Evolutionary conservation across 2,797 vertebrate species (phyloP).

Genomic region (Chaenodraco wilsoni): DNA sequence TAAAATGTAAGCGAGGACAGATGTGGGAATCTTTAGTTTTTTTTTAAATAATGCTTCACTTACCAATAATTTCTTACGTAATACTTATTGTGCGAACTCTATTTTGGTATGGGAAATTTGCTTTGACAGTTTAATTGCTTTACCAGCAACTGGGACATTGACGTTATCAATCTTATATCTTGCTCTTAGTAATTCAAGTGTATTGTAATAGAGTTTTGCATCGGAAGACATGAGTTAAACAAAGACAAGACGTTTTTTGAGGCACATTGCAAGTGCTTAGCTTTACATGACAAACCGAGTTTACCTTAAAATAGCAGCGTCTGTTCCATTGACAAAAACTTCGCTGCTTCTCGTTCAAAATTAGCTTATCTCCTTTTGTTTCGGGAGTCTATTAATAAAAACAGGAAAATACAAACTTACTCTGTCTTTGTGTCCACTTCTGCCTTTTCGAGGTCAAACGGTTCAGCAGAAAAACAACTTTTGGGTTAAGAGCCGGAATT

Average conservation of each 20-base stretch:
- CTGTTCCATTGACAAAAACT: constrained; percentile 37
- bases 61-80: not conserved
- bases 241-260: not conserved
- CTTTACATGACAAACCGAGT: constrained; percentile 22
- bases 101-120: not conserved
- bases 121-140: constrained; percentile 19
- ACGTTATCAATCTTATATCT: not conserved
- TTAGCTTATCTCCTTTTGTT: not conserved
- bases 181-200: not conserved
- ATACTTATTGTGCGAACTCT: not conserved
- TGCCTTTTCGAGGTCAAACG: not conserved
- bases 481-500: constrained; percentile 22
- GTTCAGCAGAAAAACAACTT: constrained; percentile 44
- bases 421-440: constrained; percentile 10
- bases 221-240: not conserved
- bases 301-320: constrained; percentile 22
- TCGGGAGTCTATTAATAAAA: not conserved
- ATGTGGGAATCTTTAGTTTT: not conserved
- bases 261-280: not conserved
- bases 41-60: too few species aligned
- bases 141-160: not conserved
- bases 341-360: constrained; percentile 21
- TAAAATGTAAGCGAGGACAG: not conserved
- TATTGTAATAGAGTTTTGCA: not conserved
- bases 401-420: constrained; percentile 43